Base-by-base conservation (phyloP, 1,140 invertebrate genomes). In the Apis dorsata region DNA sequence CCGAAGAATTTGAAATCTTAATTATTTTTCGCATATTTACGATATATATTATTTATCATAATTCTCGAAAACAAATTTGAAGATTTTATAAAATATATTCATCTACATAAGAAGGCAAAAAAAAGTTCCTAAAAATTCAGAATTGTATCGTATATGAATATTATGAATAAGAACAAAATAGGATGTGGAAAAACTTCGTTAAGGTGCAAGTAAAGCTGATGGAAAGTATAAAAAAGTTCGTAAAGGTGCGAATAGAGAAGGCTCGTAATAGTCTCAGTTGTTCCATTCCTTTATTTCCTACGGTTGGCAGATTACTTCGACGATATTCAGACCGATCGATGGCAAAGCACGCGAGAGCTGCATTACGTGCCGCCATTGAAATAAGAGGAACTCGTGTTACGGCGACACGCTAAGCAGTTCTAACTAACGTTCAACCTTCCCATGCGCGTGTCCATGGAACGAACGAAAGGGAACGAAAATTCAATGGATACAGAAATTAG, bases 351-450 rank as follows among this genome's bases (percentile, higher is more conserved):
- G 80, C 80, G 80, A 81, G n/a, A 69, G 55, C 65, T 60, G 73
- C 80, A 81, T 81, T 81, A 81, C 80, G 80, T 81, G 80, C 80
- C 80, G 44, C 80, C 80, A 76, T 81, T 81, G 73, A 77, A 81
- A 81, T 77, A 77, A 81, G 80, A 81, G 80, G 80, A 81, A 81
- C 73, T 81, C 73, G 73, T 60, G 80, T 81, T 81, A 69, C 80
- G 59, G 55, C 73, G 80, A 81, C 80, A 81, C 80, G 80, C 80
- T 81, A 81, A 81, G 80, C 80, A 77, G 80, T 81, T 81, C 80
- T 69, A 59, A 77, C 80, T 69, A 81, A 68, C 73, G 63, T 68
- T 60, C 65, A 60, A 59, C 63, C 73, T 59, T 68, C 60, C 55
- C 65, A 15, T 17, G 59, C 44, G 53, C 34, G 55, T 44, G 53